Conservation (phyloP, 2,888 invertebrate genomes). For the Agapostemon virescens region DNA sequence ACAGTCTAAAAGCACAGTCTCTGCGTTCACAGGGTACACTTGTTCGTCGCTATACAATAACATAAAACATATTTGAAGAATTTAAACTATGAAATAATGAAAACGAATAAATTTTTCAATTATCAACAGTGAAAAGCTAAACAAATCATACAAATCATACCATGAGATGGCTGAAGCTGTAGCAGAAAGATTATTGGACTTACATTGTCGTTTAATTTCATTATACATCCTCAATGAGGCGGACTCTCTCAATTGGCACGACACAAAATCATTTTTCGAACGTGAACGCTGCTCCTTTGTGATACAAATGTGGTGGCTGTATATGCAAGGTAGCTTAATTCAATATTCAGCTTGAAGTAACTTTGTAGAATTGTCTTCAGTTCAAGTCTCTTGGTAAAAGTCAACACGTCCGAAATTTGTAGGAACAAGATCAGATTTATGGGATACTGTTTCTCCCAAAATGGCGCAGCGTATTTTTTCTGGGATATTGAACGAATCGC, state of each 20-base stretch:
- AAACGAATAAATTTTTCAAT: not conserved
- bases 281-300: conserved; percentile 90
- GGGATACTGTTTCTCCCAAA: conserved; percentile 93
- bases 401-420: conserved; percentile 61
- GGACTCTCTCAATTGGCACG: conserved; percentile 89
- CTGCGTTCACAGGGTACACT: conserved; percentile 68
- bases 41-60: not conserved
- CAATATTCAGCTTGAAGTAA: not conserved
- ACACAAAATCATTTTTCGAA: conserved; percentile 85
- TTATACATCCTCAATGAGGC: conserved; percentile 92
- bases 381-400: not conserved
- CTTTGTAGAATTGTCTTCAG: not conserved
- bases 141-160: conserved; percentile 86
- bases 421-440: conserved; percentile 90
- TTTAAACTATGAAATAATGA: not conserved
- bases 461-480: conserved; percentile 93
- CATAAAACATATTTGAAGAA: not conserved
- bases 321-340: conserved; percentile 86
- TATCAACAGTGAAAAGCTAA: conserved; percentile 74
- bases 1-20: conserved; percentile 80
- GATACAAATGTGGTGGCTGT: conserved; percentile 94
- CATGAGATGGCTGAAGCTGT: conserved; percentile 92
- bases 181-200: conserved; percentile 89
- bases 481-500: conserved; percentile 92
- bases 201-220: conserved; percentile 89